phyloP scores from a whole-genome alignment of 2,797 vertebrate genomes.

The Acridotheres tristis region DNA sequence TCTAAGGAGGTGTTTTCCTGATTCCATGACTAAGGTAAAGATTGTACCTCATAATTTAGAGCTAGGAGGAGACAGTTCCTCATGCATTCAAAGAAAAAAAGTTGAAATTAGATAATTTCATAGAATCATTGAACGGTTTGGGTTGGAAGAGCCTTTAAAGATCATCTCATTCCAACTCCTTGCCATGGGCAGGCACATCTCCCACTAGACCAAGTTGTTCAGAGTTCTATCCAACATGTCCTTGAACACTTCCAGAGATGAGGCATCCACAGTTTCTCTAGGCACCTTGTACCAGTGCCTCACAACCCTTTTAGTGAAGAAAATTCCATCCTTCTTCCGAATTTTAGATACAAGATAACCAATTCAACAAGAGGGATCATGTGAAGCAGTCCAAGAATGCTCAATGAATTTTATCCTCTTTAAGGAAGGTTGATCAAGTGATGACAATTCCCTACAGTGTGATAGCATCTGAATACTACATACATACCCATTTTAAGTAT shows the following conservation, averaged over 20 bases:
- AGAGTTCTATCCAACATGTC: not conserved
- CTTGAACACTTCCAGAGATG: not conserved
- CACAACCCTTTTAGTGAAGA: not conserved
- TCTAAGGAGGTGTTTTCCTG: not conserved
- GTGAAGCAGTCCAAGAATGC: not conserved
- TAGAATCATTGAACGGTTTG: not conserved
- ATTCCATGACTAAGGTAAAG: not conserved
- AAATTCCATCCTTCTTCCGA: not conserved
- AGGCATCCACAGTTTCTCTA: not conserved
- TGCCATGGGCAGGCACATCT: not conserved
- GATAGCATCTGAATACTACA: not conserved
- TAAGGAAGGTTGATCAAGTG: not conserved
- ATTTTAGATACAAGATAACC: not conserved
- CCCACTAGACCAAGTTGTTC: not conserved
- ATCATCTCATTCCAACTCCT: rapidly evolving
- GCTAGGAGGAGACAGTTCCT: not conserved
- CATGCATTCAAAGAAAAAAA: not conserved
- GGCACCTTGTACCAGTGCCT: not conserved
- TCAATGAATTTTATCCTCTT: not conserved
- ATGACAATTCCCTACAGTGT: not conserved
- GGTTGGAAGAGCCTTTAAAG: not conserved
- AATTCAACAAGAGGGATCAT: not conserved
- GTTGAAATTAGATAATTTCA: not conserved
- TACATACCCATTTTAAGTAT: not conserved
- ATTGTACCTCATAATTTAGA: not conserved